phyloP scores from a whole-genome alignment of 2,888 invertebrate genomes.

The Sinotaia quadrata region DNA sequence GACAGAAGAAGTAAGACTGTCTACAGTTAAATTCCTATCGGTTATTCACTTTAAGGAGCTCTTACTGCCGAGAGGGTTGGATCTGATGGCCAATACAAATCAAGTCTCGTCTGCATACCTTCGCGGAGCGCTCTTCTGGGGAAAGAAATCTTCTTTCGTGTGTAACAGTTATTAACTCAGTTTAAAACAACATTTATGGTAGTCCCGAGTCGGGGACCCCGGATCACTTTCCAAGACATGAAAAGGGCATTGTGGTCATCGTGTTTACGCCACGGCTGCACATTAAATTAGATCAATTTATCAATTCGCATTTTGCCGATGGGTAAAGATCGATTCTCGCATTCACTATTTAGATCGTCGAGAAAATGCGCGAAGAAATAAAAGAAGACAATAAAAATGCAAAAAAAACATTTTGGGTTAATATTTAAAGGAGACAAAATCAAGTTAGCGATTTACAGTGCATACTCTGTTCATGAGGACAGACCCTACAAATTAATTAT shows the following conservation, averaged over 20 bases:
- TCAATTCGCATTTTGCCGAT: no score
- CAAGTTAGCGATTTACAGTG: no score
- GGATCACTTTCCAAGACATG: conserved; percentile 21
- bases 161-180: conserved; percentile 8
- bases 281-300: no score
- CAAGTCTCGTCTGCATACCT: conserved; percentile 29
- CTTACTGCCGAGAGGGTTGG: conserved; percentile 3
- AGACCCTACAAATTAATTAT: no score
- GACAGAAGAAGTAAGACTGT: conserved; percentile 31
- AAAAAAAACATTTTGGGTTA: no score
- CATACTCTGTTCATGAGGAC: no score
- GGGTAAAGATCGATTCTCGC: no score
- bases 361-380: no score
- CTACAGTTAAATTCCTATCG: conserved; percentile 22
- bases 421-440: no score
- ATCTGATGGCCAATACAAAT: conserved; percentile 15
- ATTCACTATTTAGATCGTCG: no score
- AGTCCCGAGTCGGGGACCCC: not conserved
- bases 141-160: conserved; percentile 9
- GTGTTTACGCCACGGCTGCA: conserved; percentile 9
- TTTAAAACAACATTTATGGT: conserved; percentile 32
- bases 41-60: conserved; percentile 36
- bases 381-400: no score
- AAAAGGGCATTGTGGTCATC: conserved; percentile 33
- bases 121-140: not conserved